phyloP scores from a whole-genome alignment of 2,797 vertebrate species.

The Centropyge bicolor region DNA sequence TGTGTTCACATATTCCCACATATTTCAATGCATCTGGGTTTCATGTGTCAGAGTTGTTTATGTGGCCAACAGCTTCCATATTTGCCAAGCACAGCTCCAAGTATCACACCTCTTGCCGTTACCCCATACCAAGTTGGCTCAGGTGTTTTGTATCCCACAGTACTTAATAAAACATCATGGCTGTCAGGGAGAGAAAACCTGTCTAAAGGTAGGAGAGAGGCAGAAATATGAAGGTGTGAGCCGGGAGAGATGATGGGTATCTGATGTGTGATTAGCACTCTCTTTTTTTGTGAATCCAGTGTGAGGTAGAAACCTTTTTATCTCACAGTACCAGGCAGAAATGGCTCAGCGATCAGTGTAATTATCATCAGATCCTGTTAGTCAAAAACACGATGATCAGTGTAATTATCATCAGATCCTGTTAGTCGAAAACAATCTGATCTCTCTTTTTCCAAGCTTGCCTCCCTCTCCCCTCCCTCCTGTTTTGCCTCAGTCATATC shows the following conservation, averaged over 20 bases:
- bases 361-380: conserved; percentile 66
- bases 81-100: conserved; percentile 11
- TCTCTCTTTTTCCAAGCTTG: conserved; percentile 38
- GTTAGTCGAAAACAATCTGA: conserved; percentile 58
- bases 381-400: conserved; percentile 62
- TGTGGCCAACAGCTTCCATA: conserved; percentile 1
- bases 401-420: conserved; percentile 69
- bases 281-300: conserved; percentile 43
- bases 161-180: conserved; percentile 60
- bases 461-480: background rate
- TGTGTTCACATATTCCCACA: conserved; percentile 9
- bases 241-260: conserved; percentile 40
- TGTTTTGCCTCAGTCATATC: conserved; percentile 34
- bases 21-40: background rate
- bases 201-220: conserved; percentile 29
- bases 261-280: conserved; percentile 53
- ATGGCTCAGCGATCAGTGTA: conserved; percentile 54
- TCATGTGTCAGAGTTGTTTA: background rate
- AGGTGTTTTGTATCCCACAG: conserved; percentile 31
- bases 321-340: conserved; percentile 52
- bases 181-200: conserved; percentile 44
- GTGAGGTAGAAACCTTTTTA: conserved; percentile 54
- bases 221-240: conserved; percentile 37
- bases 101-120: background rate
- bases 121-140: conserved; percentile 16